These are phyloP conservation scores for Atrina japonica DNA, from an alignment of 2,888 invertebrate genomes.

Conservation along the genomic window DNA sequence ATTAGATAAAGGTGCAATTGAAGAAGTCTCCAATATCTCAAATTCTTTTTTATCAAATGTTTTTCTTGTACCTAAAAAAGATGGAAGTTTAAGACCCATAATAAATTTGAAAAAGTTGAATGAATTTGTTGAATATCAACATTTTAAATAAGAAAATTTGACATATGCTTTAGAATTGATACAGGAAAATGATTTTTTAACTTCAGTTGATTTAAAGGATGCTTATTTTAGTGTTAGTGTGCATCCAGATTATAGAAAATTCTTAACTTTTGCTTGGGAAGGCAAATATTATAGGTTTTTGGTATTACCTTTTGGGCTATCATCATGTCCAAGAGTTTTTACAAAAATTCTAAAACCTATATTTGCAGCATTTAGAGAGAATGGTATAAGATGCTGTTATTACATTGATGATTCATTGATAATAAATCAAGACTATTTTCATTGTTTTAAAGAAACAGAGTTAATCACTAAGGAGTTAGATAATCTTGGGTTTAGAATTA, in stretches of 20 bases:
- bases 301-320: slow-evolving; percentile 37
- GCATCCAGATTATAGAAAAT: slow-evolving; percentile 23
- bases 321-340: slow-evolving; percentile 37
- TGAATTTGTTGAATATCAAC: slow-evolving; percentile 29
- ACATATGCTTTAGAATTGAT: slow-evolving; percentile 30
- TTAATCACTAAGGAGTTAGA: slow-evolving; percentile 23
- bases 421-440: slow-evolving; percentile 35
- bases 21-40: background rate
- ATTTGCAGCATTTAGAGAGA: slow-evolving; percentile 34
- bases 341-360: slow-evolving; percentile 47
- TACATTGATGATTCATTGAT: slow-evolving; percentile 54
- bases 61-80: slow-evolving; percentile 30
- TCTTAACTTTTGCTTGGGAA: slow-evolving; percentile 34
- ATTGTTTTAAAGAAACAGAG: background rate
- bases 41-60: slow-evolving; percentile 28
- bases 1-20: slow-evolving; percentile 8
- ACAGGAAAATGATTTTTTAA: slow-evolving; percentile 35
- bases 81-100: slow-evolving; percentile 31
- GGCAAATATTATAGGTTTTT: slow-evolving; percentile 25
- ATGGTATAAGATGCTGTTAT: slow-evolving; percentile 35
- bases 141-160: slow-evolving; percentile 38
- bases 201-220: slow-evolving; percentile 30
- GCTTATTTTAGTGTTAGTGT: slow-evolving; percentile 40
- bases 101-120: slow-evolving; percentile 30
- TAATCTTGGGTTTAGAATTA: slow-evolving; percentile 39